These are phyloP conservation scores for Copidosoma aretas DNA, from an alignment of 2,888 invertebrate genomes.

Conservation along the genomic window DNA sequence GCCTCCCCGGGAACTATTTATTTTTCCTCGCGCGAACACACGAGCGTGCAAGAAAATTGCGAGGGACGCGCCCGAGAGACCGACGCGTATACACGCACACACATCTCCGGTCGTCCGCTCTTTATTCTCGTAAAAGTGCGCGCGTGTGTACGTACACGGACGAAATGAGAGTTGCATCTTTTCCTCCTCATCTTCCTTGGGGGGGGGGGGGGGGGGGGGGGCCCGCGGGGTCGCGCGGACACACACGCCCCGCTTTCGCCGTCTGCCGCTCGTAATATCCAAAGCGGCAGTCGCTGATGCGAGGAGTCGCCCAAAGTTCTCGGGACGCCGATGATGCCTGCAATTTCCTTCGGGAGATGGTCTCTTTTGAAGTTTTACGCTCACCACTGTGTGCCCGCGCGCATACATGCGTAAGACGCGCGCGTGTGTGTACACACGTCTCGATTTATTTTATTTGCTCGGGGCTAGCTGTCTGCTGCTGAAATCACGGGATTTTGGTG, in stretches of 20 bases:
- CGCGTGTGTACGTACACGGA: neutral
- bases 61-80: conserved; percentile 16
- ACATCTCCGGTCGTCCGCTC: conserved; percentile 2
- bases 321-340: neutral
- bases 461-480: too few species aligned
- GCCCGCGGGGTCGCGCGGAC: too few species aligned
- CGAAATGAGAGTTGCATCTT: neutral
- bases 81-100: neutral
- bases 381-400: too few species aligned
- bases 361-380: neutral
- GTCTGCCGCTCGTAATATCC: neutral
- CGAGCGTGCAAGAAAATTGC: conserved; percentile 18
- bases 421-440: neutral
- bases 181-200: neutral
- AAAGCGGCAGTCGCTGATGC: neutral
- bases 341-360: neutral
- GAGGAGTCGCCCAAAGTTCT: conserved; percentile 8
- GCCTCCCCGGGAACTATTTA: conserved; percentile 5
- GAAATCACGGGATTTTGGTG: too few species aligned
- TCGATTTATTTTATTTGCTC: neutral
- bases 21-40: neutral
- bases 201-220: too few species aligned
- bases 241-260: too few species aligned
- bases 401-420: neutral
- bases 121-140: neutral